A percentile compares a stretch with the other conserved stretches of the same genome.
These are phyloP conservation scores for Aporophyla nigra DNA, from an alignment of 2,888 invertebrate species.

Conservation along the genomic window DNA sequence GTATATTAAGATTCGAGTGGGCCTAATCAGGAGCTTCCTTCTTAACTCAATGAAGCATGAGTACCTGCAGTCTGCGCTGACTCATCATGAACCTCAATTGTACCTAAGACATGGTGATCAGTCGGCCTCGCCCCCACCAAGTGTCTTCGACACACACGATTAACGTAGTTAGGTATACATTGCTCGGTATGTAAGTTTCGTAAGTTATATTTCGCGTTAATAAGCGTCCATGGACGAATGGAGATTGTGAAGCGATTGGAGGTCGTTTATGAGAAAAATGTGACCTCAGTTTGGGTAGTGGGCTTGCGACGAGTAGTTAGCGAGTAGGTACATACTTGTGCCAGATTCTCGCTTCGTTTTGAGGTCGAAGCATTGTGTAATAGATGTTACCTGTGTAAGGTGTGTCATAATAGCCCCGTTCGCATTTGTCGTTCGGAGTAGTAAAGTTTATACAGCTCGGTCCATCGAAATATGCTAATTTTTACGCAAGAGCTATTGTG, in stretches of 20 bases:
- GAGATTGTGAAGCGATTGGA: constrained; percentile 73
- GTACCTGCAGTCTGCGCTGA: constrained; percentile 70
- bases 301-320: constrained; percentile 69
- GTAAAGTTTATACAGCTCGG: constrained; percentile 59
- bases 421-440: constrained; percentile 58
- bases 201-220: constrained; percentile 72
- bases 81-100: constrained; percentile 76
- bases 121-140: constrained; percentile 82
- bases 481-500: constrained; percentile 69
- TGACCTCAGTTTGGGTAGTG: constrained; percentile 79
- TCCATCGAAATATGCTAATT: constrained; percentile 70
- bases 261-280: constrained; percentile 83
- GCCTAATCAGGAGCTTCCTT: constrained; percentile 79
- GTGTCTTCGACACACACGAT: constrained; percentile 76
- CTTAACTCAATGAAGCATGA: constrained; percentile 77
- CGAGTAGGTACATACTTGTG: constrained; percentile 68
- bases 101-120: constrained; percentile 75
- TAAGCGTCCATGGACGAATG: constrained; percentile 72
- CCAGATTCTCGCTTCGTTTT: constrained; percentile 72
- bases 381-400: constrained; percentile 62
- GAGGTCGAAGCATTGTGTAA: constrained; percentile 71
- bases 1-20: constrained; percentile 68
- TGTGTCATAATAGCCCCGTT: constrained; percentile 64
- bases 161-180: constrained; percentile 74
- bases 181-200: constrained; percentile 76